Evolutionary conservation across 37 sponge, comb jelly and placozoan species (phyloP).

Genomic region (Haliclona indistincta): DNA sequence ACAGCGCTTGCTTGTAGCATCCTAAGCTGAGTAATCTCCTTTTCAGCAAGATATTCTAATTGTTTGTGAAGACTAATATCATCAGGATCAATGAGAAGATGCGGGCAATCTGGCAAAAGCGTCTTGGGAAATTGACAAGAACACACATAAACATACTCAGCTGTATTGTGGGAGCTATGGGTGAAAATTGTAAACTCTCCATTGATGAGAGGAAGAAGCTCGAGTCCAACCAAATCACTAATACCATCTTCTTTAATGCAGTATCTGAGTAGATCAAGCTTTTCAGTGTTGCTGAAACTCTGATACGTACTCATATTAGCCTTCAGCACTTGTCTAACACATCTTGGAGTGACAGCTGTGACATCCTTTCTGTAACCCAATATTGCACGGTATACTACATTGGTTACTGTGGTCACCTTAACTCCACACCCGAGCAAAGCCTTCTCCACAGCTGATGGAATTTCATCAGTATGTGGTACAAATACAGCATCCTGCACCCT

Average conservation of each 20-base stretch:
- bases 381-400: conserved; percentile 8
- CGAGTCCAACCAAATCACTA: conserved; percentile 22
- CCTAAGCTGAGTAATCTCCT: conserved; percentile 14
- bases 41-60: conserved; percentile 11
- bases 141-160: conserved; percentile 12
- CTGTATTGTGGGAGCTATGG: too few relatives aligned
- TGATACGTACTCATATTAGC: conserved; percentile 7
- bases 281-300: not conserved
- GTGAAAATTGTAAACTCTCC: conserved; percentile 30
- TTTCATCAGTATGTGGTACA: not conserved
- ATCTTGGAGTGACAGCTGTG: conserved; percentile 17
- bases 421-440: conserved; percentile 29
- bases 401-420: conserved; percentile 21
- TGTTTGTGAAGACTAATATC: not conserved
- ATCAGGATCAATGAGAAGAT: conserved; percentile 4
- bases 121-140: conserved; percentile 2
- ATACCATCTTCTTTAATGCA: conserved; percentile 43
- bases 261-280: conserved; percentile 39
- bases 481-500: not conserved
- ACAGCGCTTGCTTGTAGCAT: not conserved
- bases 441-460: conserved; percentile 1
- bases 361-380: not conserved
- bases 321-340: conserved; percentile 7
- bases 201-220: conserved; percentile 49
- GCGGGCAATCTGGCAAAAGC: conserved; percentile 12